Conservation (phyloP, 2,797 vertebrate genomes). For the Phylloscopus collybita region DNA sequence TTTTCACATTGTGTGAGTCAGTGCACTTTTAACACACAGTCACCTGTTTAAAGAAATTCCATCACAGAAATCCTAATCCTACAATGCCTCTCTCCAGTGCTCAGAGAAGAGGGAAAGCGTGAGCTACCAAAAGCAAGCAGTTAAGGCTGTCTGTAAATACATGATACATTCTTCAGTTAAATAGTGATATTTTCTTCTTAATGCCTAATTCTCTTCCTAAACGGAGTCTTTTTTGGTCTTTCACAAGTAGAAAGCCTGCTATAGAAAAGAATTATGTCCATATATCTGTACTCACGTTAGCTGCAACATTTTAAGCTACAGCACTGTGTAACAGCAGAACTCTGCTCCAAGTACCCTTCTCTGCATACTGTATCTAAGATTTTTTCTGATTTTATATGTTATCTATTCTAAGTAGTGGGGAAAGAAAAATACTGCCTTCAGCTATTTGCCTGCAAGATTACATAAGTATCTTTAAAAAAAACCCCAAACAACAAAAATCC, state of each 20-base stretch:
- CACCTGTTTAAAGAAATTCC: conserved; percentile 59
- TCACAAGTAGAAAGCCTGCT: neutral
- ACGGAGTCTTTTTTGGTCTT: neutral
- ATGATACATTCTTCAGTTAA: neutral
- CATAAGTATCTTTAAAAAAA: conserved; percentile 26
- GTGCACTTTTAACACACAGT: conserved; percentile 45
- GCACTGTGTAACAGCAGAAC: neutral
- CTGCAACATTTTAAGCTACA: neutral
- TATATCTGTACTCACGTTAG: neutral
- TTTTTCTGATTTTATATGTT: neutral
- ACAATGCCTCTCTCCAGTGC: conserved; percentile 41
- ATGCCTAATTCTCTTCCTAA: neutral
- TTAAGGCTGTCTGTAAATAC: neutral
- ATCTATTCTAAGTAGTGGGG: neutral
- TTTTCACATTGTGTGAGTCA: conserved; percentile 6
- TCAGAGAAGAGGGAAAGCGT: conserved; percentile 12
- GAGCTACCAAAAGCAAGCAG: conserved; percentile 5
- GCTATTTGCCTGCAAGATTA: conserved; percentile 52
- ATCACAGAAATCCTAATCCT: conserved; percentile 43
- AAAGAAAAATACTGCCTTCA: conserved; percentile 21
- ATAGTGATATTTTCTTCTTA: neutral
- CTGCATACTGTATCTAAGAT: neutral
- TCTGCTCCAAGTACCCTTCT: neutral
- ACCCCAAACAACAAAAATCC: neutral
- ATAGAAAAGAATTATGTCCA: neutral